Evolutionary conservation across 2,888 invertebrate genomes (phyloP), one percentile per base, ranked within the genome.

Genomic region (Drosophila setosimentum): DNA sequence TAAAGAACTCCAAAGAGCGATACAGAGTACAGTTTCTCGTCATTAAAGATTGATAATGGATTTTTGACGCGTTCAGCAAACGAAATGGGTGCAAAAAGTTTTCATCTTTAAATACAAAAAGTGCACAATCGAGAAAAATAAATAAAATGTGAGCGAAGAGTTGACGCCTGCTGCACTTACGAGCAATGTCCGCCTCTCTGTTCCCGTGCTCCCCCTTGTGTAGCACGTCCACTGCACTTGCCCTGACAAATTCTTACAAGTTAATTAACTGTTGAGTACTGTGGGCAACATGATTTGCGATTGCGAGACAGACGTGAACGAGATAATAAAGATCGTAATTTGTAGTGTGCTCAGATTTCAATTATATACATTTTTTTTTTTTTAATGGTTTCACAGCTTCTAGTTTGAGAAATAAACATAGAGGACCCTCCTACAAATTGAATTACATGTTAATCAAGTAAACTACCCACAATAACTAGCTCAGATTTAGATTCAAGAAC

Each of bases 241-340:
- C 21, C 21, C 2, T 7, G 45, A 7, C 13, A 16, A 21, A 45
- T 7, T 45, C 8, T 13, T 21, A 45, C 21, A 45, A 45, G 61
- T 77, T 72, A 72, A 80, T 80, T 71, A 77, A 68, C 81, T 78
- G 78, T 80, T 55, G 78, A 80, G 45, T 61, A 24, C 32, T 33
- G 42, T 53, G 11, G 49, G 29, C 8, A 40, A 27, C 60, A 35
- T 58, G 63, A 73, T 54, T 60, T 37, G 24, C 37, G 27, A 60
- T 29, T 13, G 29, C 49, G 1, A 53, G 3, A 24, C 8, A 24
- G 16, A 45, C 45, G 16, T 45, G 45, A 45, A 24, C 3, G 45
- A 16, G 45, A 45, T 45, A 45, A 13, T 45, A 45, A 8, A 2
- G 21, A 45, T 45, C 45, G 21, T 8, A 24, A 45, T 24, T 16